Percentiles rank a stretch among this genome's conserved stretches.
These are phyloP conservation scores for Nannobrachium achirus DNA, from an alignment of 2,113 vertebrate genomes.

Conservation along the genomic window DNA sequence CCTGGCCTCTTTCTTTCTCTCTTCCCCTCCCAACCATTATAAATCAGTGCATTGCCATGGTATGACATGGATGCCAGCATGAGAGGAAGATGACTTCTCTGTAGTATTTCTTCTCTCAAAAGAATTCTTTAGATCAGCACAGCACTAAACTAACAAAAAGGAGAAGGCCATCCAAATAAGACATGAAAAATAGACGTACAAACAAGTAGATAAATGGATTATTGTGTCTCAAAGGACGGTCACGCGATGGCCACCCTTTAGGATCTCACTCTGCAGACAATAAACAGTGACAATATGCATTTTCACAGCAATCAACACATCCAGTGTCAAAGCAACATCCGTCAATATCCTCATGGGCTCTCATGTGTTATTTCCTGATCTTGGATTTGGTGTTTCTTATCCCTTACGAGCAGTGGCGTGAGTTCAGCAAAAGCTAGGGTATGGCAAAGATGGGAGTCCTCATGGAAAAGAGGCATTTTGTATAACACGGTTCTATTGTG, in stretches of 20 bases:
- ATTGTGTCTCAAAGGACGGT: constrained; percentile 12
- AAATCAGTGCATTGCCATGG: constrained; percentile 57
- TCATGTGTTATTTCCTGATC: constrained; percentile 13
- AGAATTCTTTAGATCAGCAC: constrained; percentile 43
- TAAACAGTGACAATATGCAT: background rate
- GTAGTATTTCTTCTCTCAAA: constrained; percentile 54
- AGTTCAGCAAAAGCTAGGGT: no score
- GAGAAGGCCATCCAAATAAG: constrained; percentile 53
- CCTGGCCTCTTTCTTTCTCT: constrained; percentile 48
- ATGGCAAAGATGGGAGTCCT: no score
- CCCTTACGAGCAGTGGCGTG: constrained; percentile 26
- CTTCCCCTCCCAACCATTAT: constrained; percentile 57
- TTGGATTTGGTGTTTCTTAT: background rate
- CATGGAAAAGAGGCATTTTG: no score
- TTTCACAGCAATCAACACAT: constrained; percentile 38
- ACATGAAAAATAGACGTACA: constrained; percentile 56
- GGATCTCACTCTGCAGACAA: constrained; percentile 24
- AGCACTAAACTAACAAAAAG: constrained; percentile 43
- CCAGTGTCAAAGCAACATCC: constrained; percentile 27
- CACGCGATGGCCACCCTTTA: constrained; percentile 19
- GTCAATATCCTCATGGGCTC: constrained; percentile 9
- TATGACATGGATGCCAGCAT: constrained; percentile 57
- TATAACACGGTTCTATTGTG: no score
- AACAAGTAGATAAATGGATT: background rate
- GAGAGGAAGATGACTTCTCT: constrained; percentile 46